phyloP scores from a whole-genome alignment of 2,797 vertebrate species.

The Macropodus opercularis region DNA sequence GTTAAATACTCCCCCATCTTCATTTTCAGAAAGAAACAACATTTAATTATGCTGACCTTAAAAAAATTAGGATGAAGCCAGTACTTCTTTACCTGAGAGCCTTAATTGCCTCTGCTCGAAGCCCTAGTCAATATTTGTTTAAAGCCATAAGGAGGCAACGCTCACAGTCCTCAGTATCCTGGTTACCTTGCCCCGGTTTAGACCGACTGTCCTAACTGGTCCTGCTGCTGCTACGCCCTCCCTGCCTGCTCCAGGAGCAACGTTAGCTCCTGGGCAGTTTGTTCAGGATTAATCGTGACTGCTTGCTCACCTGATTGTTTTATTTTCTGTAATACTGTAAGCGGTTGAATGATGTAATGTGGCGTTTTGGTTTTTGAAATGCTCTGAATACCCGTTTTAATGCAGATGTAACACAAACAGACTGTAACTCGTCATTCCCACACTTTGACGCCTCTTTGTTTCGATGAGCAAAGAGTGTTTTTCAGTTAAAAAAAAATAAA shows the following conservation, averaged over 20 bases:
- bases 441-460: too few relatives aligned
- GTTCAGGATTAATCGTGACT: slow-evolving; percentile 18
- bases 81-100: slow-evolving; percentile 48
- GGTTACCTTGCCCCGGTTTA: slow-evolving; percentile 61
- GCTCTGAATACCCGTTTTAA: too few relatives aligned
- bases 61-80: slow-evolving; percentile 24
- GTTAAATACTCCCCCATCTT: not conserved
- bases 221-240: slow-evolving; percentile 57
- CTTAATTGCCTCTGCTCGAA: slow-evolving; percentile 65
- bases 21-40: not conserved
- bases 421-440: not conserved
- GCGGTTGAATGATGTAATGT: not conserved
- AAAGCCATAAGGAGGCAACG: slow-evolving; percentile 61
- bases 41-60: not conserved
- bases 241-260: slow-evolving; percentile 29
- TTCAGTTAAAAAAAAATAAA: not conserved
- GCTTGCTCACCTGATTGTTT: not conserved
- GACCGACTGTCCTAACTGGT: slow-evolving; percentile 67
- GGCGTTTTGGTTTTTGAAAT: not conserved
- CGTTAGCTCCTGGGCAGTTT: slow-evolving; percentile 8
- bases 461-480: not conserved
- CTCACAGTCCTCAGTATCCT: slow-evolving; percentile 73
- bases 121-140: slow-evolving; percentile 80
- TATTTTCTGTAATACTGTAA: not conserved
- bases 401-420: not conserved